Base-by-base conservation (phyloP, 2,888 invertebrate genomes). In the Plemyria rubiginata region DNA sequence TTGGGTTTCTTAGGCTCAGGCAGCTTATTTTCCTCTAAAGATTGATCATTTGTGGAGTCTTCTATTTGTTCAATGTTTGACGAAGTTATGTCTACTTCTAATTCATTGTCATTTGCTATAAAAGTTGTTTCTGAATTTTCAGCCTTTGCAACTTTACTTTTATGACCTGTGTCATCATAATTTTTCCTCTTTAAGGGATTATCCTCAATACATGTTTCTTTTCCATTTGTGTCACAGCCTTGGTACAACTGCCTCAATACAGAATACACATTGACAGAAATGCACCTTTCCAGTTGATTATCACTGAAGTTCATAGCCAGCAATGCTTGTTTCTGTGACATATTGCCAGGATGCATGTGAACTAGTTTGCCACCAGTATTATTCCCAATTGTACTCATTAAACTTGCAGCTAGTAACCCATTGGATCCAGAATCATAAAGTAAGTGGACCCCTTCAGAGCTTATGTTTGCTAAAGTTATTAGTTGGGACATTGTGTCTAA, bases 401-500 rank as follows among this genome's bases (percentile, higher is more conserved):
- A 93, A 1, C 97, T 95, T 0, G 98, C 97, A 5, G 97, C 94
- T 32, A 98, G 82, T 49, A 99, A 90, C 0, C 99, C 99, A 77
- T 96, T 95, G 38, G 97, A 97, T 0, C 97, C 97, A 58, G 97
- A 97, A 80, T 99, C 99, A 81, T 98, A 98, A 0, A 99, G 85
- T 60, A 98, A 88, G 84, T 96, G 96, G 69, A 94, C 95, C 0
- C 97, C 96, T 77, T 95, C 95, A 0, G 96, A 94, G 77, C 96
- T 96, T 8, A 99, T 93, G 75, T 98, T 98, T 0, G 96, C 94
- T 73, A 96, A 95, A 0, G 96, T 95, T 50, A 99, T 90, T 28
- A 99, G 95, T 86, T 99, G 98, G 0, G 98, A 96, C 36, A 99
- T 85, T 1, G 98, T 96, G 78, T 99, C 99, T 70, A 96, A 93